Conservation (phyloP, 2,797 vertebrate genomes). For the Lophotriccus pileatus region DNA sequence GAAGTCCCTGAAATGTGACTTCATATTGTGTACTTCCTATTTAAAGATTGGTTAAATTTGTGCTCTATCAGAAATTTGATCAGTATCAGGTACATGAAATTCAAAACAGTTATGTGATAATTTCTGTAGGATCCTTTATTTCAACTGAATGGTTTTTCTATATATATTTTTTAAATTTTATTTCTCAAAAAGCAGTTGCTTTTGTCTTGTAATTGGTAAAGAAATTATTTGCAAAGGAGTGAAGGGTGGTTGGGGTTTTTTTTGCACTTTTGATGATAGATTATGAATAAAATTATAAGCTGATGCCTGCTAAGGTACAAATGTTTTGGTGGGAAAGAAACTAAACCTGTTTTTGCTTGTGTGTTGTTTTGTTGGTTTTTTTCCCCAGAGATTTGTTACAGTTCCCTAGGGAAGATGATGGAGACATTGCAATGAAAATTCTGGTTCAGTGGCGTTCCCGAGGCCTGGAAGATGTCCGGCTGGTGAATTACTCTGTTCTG, state of each 20-base stretch:
- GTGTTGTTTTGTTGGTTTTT: neutral
- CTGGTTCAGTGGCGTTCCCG: constrained; percentile 84
- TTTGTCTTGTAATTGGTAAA: neutral
- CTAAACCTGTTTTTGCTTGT: neutral
- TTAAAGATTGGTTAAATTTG: neutral
- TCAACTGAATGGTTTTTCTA: neutral
- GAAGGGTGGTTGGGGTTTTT: fast-evolving
- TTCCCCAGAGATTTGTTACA: constrained; percentile 79
- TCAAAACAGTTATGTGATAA: neutral
- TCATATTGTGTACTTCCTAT: neutral
- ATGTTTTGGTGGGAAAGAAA: neutral
- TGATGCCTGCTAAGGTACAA: neutral
- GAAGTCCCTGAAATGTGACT: neutral
- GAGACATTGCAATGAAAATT: constrained; percentile 77
- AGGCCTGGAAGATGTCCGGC: constrained; percentile 84
- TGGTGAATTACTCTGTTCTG: constrained; percentile 88
- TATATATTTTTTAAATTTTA: neutral
- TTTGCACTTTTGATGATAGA: neutral
- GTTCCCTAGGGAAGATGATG: constrained; percentile 73
- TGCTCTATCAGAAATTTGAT: neutral
- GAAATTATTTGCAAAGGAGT: neutral
- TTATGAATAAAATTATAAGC: neutral
- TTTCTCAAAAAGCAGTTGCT: neutral
- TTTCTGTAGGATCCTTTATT: neutral
- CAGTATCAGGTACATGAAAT: neutral